These are phyloP conservation scores for Pachyuromys duprasi DNA, from an alignment of 2,797 vertebrate species.

Conservation along the genomic window DNA sequence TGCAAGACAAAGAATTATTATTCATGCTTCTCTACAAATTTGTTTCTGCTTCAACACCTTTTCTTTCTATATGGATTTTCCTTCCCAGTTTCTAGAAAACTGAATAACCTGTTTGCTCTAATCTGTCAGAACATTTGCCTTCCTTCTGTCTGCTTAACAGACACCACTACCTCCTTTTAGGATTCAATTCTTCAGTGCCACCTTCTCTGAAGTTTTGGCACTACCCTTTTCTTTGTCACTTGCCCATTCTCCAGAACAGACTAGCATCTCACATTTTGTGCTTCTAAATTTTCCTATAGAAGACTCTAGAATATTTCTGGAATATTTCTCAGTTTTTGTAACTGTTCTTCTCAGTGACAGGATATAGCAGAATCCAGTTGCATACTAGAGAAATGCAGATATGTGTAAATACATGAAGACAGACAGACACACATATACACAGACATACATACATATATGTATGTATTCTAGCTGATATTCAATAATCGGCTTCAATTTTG, in stretches of 20 bases:
- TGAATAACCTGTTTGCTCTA: background rate
- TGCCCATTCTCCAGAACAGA: background rate
- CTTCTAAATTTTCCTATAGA: background rate
- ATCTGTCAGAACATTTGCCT: background rate
- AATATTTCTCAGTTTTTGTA: background rate
- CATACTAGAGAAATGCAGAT: background rate
- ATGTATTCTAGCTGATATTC: background rate
- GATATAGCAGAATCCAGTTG: background rate
- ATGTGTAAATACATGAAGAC: background rate
- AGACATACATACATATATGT: no score
- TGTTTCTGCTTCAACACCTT: background rate
- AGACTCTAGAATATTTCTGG: background rate
- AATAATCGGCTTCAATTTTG: constrained; percentile 1
- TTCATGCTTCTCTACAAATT: background rate
- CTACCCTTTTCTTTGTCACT: background rate
- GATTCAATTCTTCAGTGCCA: background rate
- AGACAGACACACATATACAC: background rate
- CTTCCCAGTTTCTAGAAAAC: background rate
- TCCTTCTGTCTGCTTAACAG: background rate
- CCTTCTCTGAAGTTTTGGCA: constrained; percentile 9
- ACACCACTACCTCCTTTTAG: background rate
- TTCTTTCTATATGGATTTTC: background rate
- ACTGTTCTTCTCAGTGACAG: background rate
- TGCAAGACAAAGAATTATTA: background rate
- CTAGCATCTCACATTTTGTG: background rate